These are phyloP conservation scores for Synanceia verrucosa DNA, from an alignment of 2,797 vertebrate genomes.

Conservation along the genomic window DNA sequence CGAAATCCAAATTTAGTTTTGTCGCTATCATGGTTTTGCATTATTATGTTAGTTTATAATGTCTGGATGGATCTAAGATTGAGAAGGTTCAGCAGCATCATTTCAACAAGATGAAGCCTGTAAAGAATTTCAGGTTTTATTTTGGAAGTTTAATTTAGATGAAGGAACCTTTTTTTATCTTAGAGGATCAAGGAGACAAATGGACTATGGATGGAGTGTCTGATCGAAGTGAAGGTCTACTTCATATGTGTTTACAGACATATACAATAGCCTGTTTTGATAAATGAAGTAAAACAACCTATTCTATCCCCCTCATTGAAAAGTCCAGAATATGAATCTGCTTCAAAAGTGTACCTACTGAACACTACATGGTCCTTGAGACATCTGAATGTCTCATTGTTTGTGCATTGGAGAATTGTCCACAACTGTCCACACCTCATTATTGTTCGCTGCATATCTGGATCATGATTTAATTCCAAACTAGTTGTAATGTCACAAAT, in stretches of 20 bases:
- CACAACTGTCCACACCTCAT: not conserved
- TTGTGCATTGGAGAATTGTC: not conserved
- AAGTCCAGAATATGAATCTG: not conserved
- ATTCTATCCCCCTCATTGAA: not conserved
- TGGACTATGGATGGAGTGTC: not conserved
- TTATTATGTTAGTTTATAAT: not conserved
- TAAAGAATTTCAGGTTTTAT: not conserved
- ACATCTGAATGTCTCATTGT: not conserved
- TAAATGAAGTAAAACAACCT: not conserved
- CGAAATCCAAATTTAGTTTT: not conserved
- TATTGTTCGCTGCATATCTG: too few species aligned
- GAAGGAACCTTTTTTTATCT: not conserved
- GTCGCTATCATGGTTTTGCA: not conserved
- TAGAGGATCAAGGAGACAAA: not conserved
- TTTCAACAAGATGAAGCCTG: not conserved
- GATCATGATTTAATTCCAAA: not conserved
- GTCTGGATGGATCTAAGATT: not conserved
- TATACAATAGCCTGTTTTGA: not conserved
- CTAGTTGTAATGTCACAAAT: not conserved
- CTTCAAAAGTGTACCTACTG: not conserved
- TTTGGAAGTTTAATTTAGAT: not conserved
- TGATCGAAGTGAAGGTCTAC: not conserved
- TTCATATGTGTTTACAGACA: not conserved
- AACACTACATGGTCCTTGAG: not conserved
- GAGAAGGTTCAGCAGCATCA: not conserved